Conservation (phyloP, 2,113 vertebrate species). For the zebrafish (Danio rerio) region DNA sequence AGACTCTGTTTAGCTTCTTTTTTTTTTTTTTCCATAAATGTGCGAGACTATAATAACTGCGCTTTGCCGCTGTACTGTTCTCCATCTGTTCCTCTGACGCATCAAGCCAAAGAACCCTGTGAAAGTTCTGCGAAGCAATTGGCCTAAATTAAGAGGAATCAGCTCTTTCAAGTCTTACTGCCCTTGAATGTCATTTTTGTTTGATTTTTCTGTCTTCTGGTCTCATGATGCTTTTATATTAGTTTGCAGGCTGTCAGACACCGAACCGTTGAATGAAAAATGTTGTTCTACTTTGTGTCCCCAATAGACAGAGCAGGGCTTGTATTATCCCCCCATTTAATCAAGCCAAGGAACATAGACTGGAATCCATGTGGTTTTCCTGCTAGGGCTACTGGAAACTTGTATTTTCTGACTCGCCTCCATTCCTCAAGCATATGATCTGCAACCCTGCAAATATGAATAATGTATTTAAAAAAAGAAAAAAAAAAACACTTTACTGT, state of each 20-base stretch:
- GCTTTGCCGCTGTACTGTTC: constrained; percentile 56
- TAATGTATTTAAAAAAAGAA: not conserved
- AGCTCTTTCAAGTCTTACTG: constrained; percentile 60
- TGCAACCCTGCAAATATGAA: not conserved
- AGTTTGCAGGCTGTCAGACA: constrained; percentile 53
- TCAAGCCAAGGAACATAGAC: constrained; percentile 1
- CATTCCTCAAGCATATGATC: not conserved
- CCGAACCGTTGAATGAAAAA: not conserved
- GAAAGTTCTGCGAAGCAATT: constrained; percentile 57
- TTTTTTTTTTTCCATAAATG: constrained; percentile 54
- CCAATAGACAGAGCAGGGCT: not conserved
- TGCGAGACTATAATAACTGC: constrained; percentile 58
- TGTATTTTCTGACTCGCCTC: not conserved
- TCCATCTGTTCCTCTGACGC: constrained; percentile 67
- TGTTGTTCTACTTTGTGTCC: not conserved
- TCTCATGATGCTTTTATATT: constrained; percentile 34
- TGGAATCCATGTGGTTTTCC: constrained; percentile 16
- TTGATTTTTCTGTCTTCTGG: constrained; percentile 52
- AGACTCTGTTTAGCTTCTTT: constrained; percentile 33
- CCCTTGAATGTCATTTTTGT: constrained; percentile 60
- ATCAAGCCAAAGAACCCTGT: constrained; percentile 56
- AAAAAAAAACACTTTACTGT: too few relatives aligned
- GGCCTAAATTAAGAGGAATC: constrained; percentile 56
- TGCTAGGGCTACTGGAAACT: not conserved
- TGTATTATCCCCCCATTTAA: not conserved